Percentiles rank a stretch among this genome's conserved stretches.
Evolutionary conservation across 2,113 vertebrate genomes (phyloP).

Genomic region (Strix aluco): DNA sequence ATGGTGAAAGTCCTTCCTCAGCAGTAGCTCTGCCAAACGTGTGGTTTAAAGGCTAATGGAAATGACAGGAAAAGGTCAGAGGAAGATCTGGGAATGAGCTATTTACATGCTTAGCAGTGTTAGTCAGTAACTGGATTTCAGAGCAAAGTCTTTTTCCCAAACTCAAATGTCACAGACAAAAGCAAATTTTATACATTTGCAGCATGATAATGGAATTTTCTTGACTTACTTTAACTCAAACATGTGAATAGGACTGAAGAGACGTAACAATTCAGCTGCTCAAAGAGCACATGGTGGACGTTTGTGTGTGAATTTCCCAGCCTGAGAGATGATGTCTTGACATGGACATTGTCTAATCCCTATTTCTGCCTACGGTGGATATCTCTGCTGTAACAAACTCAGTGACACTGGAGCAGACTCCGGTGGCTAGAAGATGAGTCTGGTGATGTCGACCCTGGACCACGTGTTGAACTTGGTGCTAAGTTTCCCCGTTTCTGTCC

Average conservation of each 20-base stretch:
- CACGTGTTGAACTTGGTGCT: not conserved
- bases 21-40: not conserved
- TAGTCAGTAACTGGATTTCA: slow-evolving; percentile 8
- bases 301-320: not conserved
- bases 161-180: not conserved
- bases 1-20: not conserved
- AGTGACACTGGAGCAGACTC: not conserved
- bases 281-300: not conserved
- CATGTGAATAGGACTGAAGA: not conserved
- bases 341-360: not conserved
- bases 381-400: not conserved
- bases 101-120: not conserved
- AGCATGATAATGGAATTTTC: not conserved
- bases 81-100: not conserved
- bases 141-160: not conserved
- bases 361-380: not conserved
- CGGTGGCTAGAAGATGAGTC: not conserved
- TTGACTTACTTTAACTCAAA: not conserved
- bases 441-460: not conserved
- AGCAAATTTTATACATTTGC: not conserved
- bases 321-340: not conserved
- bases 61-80: not conserved
- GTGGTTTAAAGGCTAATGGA: not conserved
- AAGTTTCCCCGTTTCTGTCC: not conserved
- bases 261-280: not conserved